These are phyloP conservation scores for Drosophila subobscura DNA, from an alignment of 1,140 invertebrate species.

Conservation along the genomic window DNA sequence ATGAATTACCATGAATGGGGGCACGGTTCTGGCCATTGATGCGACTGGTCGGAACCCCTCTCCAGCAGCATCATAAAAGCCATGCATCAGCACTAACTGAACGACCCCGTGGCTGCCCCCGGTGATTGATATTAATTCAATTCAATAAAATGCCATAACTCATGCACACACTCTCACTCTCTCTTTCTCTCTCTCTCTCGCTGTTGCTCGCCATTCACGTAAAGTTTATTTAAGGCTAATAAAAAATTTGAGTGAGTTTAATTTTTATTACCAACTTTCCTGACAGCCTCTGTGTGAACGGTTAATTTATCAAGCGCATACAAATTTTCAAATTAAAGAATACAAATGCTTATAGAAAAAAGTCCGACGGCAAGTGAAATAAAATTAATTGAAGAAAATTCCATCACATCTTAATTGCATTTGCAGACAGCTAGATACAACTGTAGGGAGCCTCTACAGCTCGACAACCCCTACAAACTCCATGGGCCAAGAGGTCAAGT, in stretches of 20 bases:
- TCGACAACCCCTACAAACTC: background rate
- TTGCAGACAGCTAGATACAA: slow-evolving; percentile 34
- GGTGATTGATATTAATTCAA: slow-evolving; percentile 56
- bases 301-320: slow-evolving; percentile 6
- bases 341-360: slow-evolving; percentile 28
- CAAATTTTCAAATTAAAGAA: slow-evolving; percentile 7
- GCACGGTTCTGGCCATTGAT: slow-evolving; percentile 9
- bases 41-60: background rate
- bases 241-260: slow-evolving; percentile 45
- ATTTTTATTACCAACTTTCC: slow-evolving; percentile 45
- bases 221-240: slow-evolving; percentile 38
- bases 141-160: slow-evolving; percentile 47
- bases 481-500: slow-evolving; percentile 27
- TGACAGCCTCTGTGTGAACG: slow-evolving; percentile 25
- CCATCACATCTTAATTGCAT: slow-evolving; percentile 71
- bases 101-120: slow-evolving; percentile 6
- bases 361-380: slow-evolving; percentile 61
- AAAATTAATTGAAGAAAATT: slow-evolving; percentile 76
- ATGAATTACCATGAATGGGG: slow-evolving; percentile 18
- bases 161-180: slow-evolving; percentile 1
- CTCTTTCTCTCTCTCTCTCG: background rate
- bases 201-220: slow-evolving; percentile 14
- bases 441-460: too few relatives aligned
- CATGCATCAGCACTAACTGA: slow-evolving; percentile 26
- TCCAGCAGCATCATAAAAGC: slow-evolving; percentile 11